Evolutionary conservation across 2,113 vertebrate genomes (phyloP), one percentile per base, ranked within the genome.

Genomic region (Neodon shergylaensis): DNA sequence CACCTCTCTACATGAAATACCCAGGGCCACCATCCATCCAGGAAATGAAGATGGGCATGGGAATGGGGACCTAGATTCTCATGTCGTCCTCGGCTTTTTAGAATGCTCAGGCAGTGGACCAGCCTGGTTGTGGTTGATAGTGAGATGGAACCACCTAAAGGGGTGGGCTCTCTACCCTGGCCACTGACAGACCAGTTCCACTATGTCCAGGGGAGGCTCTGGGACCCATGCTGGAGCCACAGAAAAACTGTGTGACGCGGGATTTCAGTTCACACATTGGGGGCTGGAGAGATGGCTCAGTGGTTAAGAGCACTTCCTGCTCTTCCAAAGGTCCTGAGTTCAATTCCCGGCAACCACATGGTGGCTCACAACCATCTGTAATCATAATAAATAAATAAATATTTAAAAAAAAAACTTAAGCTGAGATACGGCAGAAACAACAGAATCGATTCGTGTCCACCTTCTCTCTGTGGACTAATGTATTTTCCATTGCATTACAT

Each of bases 361-460:
- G n/a, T n/a, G n/a, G n/a, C n/a, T n/a, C n/a, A n/a, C n/a, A n/a
- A n/a, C n/a, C n/a, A n/a, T n/a, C n/a, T n/a, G n/a, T n/a, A n/a
- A n/a, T n/a, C n/a, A n/a, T n/a, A n/a, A n/a, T n/a, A n/a, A n/a
- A n/a, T n/a, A n/a, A n/a, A n/a, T n/a, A n/a, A n/a, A n/a, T n/a
- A n/a, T n/a, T n/a, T n/a, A n/a, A n/a, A n/a, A n/a, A n/a, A 28
- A 28, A 68, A 63, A 42, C 42, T 12, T 4, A 4, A n/a, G 73
- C 70, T 49, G 70, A 76, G 70, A 58, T 1, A 1, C 12, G 0
- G 4, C 7, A 0, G 16, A 44, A 44, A 36, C 2, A 2, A 52
- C 12, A 24, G n/a, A 58, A 58, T 22, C 3, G 5, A 33, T 5
- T 28, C 2, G 0, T 1, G 1, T 9, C 68, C n/a, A 8, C 7